These are phyloP conservation scores for Clarias fuscus DNA, from an alignment of 2,797 vertebrate species.

Conservation along the genomic window DNA sequence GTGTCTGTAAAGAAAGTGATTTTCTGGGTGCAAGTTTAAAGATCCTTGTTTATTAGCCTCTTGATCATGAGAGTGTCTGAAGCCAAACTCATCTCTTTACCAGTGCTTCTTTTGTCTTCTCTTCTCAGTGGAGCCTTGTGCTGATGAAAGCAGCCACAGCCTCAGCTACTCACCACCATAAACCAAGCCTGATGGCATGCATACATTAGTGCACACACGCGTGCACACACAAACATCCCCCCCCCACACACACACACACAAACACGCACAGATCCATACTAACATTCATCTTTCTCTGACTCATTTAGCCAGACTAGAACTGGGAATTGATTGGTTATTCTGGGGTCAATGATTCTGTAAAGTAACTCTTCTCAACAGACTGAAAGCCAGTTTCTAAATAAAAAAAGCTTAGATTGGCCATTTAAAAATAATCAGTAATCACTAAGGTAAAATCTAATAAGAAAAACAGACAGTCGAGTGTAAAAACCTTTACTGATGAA, in stretches of 20 bases:
- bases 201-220: neutral
- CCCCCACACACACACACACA: neutral
- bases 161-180: constrained; percentile 33
- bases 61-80: constrained; percentile 50
- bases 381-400: neutral
- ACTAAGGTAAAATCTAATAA: neutral
- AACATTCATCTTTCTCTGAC: constrained; percentile 2
- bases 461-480: neutral
- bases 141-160: constrained; percentile 38
- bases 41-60: constrained; percentile 39
- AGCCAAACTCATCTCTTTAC: constrained; percentile 49
- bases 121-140: constrained; percentile 40
- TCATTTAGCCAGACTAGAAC: neutral
- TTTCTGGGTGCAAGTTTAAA: constrained; percentile 27
- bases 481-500: neutral
- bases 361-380: constrained; percentile 11
- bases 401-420: neutral
- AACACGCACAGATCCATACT: neutral
- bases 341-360: neutral
- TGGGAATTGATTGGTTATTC: constrained; percentile 22
- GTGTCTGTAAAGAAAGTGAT: constrained; percentile 26
- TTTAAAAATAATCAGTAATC: constrained; percentile 5
- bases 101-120: constrained; percentile 39
- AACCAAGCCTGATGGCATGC: constrained; percentile 36
- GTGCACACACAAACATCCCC: neutral